Base-by-base conservation (phyloP, 1,140 invertebrate genomes). In the Octopus bimaculoides region DNA sequence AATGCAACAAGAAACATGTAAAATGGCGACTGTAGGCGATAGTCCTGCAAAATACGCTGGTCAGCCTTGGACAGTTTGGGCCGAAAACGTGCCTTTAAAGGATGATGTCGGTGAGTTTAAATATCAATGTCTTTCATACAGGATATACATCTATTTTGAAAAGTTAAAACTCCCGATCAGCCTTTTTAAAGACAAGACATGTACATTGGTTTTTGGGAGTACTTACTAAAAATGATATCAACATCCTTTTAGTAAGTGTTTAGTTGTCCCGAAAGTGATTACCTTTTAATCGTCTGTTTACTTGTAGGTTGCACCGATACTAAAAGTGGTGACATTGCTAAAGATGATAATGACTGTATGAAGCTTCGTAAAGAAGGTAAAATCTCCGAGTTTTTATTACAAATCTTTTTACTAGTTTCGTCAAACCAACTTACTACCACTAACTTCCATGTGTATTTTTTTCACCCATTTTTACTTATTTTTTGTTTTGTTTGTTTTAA, bases 11-110 rank as follows among this genome's bases (percentile, higher is more conserved):
- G 86, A 87, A 88, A 87, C 86, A 82, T 86, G 83, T 82, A 90
- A 90, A 90, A 90, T 90, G 89, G 89, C 89, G 88, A 89, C 89
- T 82, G 85, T 87, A 84, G 89, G 89, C 88, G 86, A 84, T 82
- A 90, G 89, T 88, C 89, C 88, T 84, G 88, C 89, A 85, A 87
- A 87, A 82, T 88, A 89, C 86, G 85, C 87, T 83, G 89, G 89
- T 81, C 88, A 90, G 85, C 84, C 86, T 77, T 90, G 89, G 89
- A 84, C 88, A 82, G 86, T 86, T 80, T 89, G 88, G 88, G 87
- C 86, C 80, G 86, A 87, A 71, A 83, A 83, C 75, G 79, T 85
- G 80, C 82, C 85, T 79, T 80, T 83, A 69, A 78, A 78, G 74
- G 82, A 83, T 76, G 82, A 82, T 79, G 83, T 81, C 76, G 85